These are phyloP conservation scores for Acronicta leporina DNA, from an alignment of 2,888 invertebrate genomes.

Conservation along the genomic window DNA sequence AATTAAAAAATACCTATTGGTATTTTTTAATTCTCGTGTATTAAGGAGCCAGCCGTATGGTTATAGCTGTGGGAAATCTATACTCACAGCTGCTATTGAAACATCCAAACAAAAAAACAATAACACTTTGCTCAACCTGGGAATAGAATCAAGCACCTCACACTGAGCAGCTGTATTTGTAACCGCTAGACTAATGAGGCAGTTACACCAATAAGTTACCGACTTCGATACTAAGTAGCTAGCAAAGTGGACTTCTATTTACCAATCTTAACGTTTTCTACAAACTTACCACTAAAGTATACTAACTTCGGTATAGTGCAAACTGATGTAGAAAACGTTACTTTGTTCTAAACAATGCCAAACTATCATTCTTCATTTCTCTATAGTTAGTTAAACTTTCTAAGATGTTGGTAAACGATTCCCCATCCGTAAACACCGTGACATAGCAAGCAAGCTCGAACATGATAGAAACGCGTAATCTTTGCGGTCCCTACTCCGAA, in stretches of 20 bases:
- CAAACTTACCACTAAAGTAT: neutral
- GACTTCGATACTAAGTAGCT: conserved; percentile 2
- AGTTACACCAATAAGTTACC: conserved; percentile 1
- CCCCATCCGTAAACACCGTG: conserved; percentile 59
- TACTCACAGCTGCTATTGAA: no score
- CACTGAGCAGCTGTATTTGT: no score
- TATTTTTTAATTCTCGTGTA: no score
- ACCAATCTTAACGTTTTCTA: neutral
- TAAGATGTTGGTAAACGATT: conserved; percentile 42
- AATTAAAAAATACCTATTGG: no score
- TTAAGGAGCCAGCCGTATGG: no score
- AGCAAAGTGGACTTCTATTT: neutral
- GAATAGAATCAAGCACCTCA: no score
- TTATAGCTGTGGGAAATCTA: no score
- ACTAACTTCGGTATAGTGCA: conserved; percentile 26
- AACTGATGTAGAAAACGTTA: conserved; percentile 36
- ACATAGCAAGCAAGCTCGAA: conserved; percentile 71
- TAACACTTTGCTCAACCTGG: no score
- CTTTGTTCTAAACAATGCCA: conserved; percentile 32
- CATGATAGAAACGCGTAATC: conserved; percentile 77
- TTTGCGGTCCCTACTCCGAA: conserved; percentile 69
- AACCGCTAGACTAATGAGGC: no score
- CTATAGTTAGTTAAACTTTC: conserved; percentile 35
- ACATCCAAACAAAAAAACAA: no score
- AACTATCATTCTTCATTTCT: conserved; percentile 48